Percentiles rank a stretch among this genome's conserved stretches.
These are phyloP conservation scores for Spilosoma lubricipeda DNA, from an alignment of 2,888 invertebrate genomes.

Conservation along the genomic window DNA sequence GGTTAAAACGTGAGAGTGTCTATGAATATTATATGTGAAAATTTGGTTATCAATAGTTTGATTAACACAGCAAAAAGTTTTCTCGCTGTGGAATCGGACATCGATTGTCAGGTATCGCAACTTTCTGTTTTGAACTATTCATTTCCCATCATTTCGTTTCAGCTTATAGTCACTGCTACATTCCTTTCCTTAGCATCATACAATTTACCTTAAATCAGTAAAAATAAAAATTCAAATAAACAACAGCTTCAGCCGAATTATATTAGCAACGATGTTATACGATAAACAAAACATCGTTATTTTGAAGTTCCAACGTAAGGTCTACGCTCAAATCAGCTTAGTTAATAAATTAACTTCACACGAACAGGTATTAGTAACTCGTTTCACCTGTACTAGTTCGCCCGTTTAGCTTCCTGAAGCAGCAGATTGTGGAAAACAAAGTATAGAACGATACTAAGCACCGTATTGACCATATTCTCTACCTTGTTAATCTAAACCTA, in stretches of 20 bases:
- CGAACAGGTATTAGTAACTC: not conserved
- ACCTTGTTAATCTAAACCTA: not conserved
- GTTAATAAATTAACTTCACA: not conserved
- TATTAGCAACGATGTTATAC: not conserved
- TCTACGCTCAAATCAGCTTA: not conserved
- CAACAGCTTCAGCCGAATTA: not conserved
- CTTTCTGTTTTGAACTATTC: too few relatives aligned
- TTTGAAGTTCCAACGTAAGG: constrained; percentile 20
- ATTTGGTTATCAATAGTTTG: too few relatives aligned
- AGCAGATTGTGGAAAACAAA: not conserved
- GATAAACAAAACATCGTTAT: constrained; percentile 11
- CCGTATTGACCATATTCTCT: not conserved
- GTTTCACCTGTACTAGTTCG: not conserved
- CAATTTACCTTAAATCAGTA: too few relatives aligned
- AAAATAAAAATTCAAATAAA: too few relatives aligned
- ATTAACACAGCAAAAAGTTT: too few relatives aligned
- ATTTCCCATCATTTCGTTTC: too few relatives aligned
- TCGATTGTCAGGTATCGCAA: too few relatives aligned
- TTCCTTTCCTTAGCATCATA: too few relatives aligned
- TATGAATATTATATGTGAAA: too few relatives aligned
- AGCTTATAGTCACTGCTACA: too few relatives aligned
- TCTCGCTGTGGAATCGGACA: too few relatives aligned
- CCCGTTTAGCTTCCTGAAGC: not conserved
- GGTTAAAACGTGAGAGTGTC: not conserved
- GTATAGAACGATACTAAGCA: not conserved